These are phyloP conservation scores for Corvus hawaiiensis DNA, from an alignment of 2,113 vertebrate genomes.

Conservation along the genomic window DNA sequence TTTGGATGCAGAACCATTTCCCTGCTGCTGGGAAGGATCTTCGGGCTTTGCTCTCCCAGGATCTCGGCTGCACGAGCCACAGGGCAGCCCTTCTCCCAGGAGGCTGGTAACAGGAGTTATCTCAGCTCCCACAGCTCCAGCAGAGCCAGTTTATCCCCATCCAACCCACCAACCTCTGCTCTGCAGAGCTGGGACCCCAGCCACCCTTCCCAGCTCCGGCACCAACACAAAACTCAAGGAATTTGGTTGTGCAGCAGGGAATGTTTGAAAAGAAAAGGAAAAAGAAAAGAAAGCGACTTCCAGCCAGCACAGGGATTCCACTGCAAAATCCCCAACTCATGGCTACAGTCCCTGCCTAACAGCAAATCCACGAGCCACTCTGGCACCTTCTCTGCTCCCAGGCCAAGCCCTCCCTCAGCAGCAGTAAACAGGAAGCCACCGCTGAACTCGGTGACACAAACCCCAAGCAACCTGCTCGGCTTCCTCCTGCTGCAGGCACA, in stretches of 20 bases:
- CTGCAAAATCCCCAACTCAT: background rate
- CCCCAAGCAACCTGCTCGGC: background rate
- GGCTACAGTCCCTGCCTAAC: fast-evolving
- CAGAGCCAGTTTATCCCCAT: background rate
- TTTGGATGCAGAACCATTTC: background rate
- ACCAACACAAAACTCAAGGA: background rate
- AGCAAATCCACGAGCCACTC: background rate
- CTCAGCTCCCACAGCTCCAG: background rate
- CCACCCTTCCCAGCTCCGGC: background rate
- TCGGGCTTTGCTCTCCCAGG: background rate
- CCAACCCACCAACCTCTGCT: background rate
- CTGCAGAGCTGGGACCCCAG: background rate
- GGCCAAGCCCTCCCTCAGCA: background rate
- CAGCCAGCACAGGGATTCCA: fast-evolving
- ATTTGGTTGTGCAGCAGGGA: fast-evolving
- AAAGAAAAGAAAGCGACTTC: background rate
- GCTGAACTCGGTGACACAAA: background rate
- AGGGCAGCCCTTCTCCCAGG: background rate
- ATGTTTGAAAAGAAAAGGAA: background rate
- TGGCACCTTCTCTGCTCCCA: background rate
- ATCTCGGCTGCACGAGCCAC: background rate
- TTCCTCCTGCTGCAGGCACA: background rate
- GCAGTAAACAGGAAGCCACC: constrained; percentile 40
- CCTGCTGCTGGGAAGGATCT: background rate
- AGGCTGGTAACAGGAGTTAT: background rate